Conservation (phyloP, 37 sponge, comb jelly and placozoan genomes). For the Oopsacas minuta region DNA sequence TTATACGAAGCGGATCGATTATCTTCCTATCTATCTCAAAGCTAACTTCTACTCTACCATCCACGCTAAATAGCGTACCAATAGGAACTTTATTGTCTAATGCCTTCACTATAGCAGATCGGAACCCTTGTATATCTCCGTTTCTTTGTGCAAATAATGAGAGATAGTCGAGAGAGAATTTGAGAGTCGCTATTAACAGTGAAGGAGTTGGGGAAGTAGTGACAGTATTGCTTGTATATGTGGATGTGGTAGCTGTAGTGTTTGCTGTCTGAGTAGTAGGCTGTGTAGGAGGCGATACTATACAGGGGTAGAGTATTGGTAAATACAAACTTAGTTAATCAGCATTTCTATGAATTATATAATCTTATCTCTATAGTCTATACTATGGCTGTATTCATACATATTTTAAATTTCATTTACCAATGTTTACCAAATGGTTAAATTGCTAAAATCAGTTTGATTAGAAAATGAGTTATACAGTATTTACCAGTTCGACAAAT, state of each 20-base stretch:
- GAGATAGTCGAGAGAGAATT: background rate
- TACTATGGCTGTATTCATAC: too few species aligned
- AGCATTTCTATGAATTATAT: too few species aligned
- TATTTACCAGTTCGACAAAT: background rate
- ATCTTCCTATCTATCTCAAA: background rate
- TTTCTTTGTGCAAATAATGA: background rate
- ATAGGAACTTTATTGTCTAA: background rate
- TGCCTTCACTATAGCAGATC: background rate
- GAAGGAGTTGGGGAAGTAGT: background rate
- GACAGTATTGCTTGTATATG: background rate
- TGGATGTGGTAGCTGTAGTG: background rate
- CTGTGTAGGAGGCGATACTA: background rate
- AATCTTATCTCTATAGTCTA: too few species aligned
- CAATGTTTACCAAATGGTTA: background rate
- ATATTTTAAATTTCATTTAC: too few species aligned
- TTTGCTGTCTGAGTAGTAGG: background rate
- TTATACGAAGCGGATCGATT: background rate
- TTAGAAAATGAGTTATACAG: background rate
- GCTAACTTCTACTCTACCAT: background rate
- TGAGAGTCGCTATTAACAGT: background rate
- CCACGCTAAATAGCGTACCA: background rate
- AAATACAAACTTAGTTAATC: background rate
- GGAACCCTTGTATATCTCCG: background rate
- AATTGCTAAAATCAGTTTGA: background rate
- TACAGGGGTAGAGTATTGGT: background rate